Evolutionary conservation across 1,140 invertebrate genomes (phyloP).

Genomic region (Pachypsylla venusta): DNA sequence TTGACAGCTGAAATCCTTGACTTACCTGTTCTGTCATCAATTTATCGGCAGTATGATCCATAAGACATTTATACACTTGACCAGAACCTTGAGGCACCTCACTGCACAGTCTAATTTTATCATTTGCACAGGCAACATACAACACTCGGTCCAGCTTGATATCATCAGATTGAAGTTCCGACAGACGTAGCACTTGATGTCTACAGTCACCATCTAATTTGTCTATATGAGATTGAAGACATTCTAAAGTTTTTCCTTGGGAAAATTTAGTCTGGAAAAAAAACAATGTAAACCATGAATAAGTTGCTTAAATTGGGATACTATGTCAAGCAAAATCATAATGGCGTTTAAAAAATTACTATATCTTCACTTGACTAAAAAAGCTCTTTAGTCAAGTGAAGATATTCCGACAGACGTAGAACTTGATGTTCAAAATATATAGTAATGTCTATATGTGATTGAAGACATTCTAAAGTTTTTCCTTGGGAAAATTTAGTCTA

Average conservation of each 20-base stretch:
- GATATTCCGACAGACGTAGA: no score
- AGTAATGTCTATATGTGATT: neutral
- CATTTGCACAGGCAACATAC: constrained; percentile 75
- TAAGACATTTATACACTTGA: constrained; percentile 81
- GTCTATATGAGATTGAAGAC: constrained; percentile 51
- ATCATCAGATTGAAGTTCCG: constrained; percentile 82
- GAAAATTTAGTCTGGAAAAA: constrained; percentile 35
- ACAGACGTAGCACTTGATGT: constrained; percentile 62
- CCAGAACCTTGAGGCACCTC: constrained; percentile 52
- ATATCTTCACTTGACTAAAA: neutral
- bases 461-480: neutral
- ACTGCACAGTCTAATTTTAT: constrained; percentile 56
- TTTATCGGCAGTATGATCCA: constrained; percentile 65
- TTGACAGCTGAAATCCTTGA: no score
- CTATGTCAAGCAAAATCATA: no score
- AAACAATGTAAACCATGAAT: constrained; percentile 11
- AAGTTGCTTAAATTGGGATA: no score
- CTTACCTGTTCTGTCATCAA: constrained; percentile 19
- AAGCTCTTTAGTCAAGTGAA: neutral
- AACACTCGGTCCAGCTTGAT: constrained; percentile 72
- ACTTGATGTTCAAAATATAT: no score
- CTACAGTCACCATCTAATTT: constrained; percentile 46
- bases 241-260: constrained; percentile 71
- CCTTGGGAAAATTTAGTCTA: neutral
- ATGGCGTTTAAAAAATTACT: no score